Base-by-base conservation (phyloP, 2,113 vertebrate species). In the Nothocercus nigrocapillus region DNA sequence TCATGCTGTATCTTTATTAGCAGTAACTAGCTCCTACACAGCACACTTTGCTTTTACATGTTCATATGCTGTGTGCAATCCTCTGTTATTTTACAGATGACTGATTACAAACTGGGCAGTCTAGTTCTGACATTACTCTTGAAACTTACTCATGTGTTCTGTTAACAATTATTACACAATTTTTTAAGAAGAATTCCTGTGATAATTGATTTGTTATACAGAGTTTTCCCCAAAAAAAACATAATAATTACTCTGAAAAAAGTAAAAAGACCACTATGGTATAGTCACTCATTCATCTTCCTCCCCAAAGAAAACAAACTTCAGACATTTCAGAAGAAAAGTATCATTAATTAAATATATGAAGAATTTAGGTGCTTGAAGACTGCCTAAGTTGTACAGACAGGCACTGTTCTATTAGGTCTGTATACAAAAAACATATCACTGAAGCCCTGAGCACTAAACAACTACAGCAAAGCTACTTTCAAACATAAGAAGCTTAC, bases 101-200 rank as follows among this genome's bases (percentile, higher is more conserved):
- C 0, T 8, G 4, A 42, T 73, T 64, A 32, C 1, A 78, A 53
- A 75, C 24, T 6, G 59, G 22, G 3, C 3, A 42, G 2, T 32
- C 24, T 59, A 32, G 4, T 47, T 79, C 10, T 15, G 13, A 38
- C 8, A 42, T 11, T 68, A 9, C 11, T 88, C 7, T 19, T 22
- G 25, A 63, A 5, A 42, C 36, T 27, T 63, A 8, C 0, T 44
- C 13, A 15, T 18, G 0, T 20, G 8, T 19, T 8, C 2, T 2
- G 82, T 59, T 49, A 44, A 18, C 1, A 79, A 19, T 9, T 24
- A 73, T 2, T 64, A 7, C n/a, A 28, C 16, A 56, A 17, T 30
- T 30, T 30, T 30, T 30, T 56, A 56, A 56, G 28, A 20, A 16
- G 56, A 32, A 85, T 79, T 82, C 5, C 30, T 63, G 1, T 36